Conservation (phyloP, 2,113 vertebrate genomes). For the Pachyramphus minor region DNA sequence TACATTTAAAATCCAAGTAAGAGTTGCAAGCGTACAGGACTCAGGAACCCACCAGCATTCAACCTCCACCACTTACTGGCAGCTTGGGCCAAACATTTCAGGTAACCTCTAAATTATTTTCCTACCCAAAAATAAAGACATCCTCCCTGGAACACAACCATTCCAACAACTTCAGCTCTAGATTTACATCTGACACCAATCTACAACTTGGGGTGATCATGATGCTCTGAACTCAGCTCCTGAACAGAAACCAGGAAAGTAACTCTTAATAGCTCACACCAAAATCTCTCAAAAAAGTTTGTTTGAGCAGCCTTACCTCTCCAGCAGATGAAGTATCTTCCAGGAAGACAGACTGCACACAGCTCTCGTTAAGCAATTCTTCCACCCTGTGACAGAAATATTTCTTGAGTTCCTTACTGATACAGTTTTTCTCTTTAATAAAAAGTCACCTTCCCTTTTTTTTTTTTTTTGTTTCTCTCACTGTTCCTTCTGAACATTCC, state of each 20-base stretch:
- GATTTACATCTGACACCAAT: not conserved
- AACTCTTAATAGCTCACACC: not conserved
- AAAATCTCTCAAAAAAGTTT: not conserved
- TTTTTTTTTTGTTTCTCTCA: not conserved
- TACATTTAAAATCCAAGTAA: not conserved
- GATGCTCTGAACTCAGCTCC: not conserved
- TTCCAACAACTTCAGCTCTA: not conserved
- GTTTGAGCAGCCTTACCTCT: not conserved
- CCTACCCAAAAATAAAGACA: not conserved
- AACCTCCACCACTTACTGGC: not conserved
- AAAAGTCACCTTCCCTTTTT: not conserved
- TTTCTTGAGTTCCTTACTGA: not conserved
- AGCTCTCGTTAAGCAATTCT: not conserved
- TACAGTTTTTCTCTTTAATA: not conserved
- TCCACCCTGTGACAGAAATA: rapidly evolving
- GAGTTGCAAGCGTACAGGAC: not conserved
- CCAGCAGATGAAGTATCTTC: not conserved
- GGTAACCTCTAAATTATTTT: not conserved
- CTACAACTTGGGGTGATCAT: not conserved
- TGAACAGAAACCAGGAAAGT: not conserved
- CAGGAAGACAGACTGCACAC: not conserved
- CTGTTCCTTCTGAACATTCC: not conserved
- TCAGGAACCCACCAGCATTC: not conserved
- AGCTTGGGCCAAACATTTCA: not conserved
- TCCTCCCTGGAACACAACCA: not conserved